Conservation (phyloP, 2,113 vertebrate species). For the Campylomormyrus numenius region DNA sequence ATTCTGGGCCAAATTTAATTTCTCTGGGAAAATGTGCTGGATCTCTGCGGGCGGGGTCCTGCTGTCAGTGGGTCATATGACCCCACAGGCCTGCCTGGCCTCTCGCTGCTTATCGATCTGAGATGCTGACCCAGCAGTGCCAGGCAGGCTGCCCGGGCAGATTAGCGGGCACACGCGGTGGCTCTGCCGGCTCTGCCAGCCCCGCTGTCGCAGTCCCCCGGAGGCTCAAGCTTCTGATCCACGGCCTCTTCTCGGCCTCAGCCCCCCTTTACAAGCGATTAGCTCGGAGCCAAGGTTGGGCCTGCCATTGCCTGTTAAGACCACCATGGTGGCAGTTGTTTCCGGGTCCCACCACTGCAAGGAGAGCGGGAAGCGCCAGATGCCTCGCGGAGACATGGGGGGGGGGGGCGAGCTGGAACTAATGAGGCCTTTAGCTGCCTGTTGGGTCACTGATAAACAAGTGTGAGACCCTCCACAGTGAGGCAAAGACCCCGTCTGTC, state of each 20-base stretch:
- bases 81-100: not conserved
- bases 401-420: not conserved
- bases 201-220: not conserved
- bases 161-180: not conserved
- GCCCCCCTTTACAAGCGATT: not conserved
- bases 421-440: slow-evolving; percentile 6
- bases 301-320: not conserved
- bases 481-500: not conserved
- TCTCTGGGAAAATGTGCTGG: not conserved
- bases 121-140: not conserved
- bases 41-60: not conserved
- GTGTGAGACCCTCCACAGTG: not conserved
- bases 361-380: not conserved
- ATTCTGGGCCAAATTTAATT: not conserved
- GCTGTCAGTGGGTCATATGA: not conserved
- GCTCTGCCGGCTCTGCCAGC: not conserved
- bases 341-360: not conserved
- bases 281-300: not conserved
- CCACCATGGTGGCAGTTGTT: not conserved
- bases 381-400: not conserved
- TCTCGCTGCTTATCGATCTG: not conserved
- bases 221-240: not conserved
- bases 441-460: not conserved
- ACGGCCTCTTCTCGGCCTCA: not conserved
- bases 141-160: not conserved